Evolutionary conservation across 2,113 vertebrate genomes (phyloP).

Genomic region (Naja naja): DNA sequence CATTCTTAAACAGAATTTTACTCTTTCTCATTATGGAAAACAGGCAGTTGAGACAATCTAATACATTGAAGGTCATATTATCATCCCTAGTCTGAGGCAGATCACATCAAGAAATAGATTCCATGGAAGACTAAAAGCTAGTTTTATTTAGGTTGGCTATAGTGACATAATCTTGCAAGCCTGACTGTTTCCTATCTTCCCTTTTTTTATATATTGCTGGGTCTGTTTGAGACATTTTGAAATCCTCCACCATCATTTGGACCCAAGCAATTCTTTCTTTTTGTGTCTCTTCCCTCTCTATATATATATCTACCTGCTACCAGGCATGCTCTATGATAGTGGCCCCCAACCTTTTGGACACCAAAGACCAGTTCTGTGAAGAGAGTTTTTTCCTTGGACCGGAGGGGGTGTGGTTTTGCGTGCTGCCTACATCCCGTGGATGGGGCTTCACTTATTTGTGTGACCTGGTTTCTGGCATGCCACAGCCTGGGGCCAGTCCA

Average conservation of each 20-base stretch:
- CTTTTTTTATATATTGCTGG: neutral
- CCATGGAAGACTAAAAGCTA: neutral
- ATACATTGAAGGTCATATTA: neutral
- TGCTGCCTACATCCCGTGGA: neutral
- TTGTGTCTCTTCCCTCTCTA: neutral
- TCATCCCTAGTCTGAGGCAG: neutral
- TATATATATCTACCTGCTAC: neutral
- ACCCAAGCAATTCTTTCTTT: neutral
- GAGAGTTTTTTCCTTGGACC: neutral
- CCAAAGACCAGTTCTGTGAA: neutral
- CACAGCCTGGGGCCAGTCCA: neutral
- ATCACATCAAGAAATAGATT: neutral
- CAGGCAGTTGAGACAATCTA: neutral
- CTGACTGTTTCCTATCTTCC: neutral
- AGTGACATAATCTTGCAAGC: neutral
- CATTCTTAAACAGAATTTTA: neutral
- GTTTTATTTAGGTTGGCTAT: neutral
- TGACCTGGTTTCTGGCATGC: neutral
- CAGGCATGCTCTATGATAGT: neutral
- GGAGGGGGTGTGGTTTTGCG: neutral
- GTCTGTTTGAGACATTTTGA: neutral
- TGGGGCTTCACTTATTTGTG: neutral
- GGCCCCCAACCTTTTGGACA: neutral
- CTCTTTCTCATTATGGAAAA: neutral
- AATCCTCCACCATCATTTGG: neutral